These are phyloP conservation scores for Polydrusus cervinus DNA, from an alignment of 2,888 invertebrate species.

Conservation along the genomic window DNA sequence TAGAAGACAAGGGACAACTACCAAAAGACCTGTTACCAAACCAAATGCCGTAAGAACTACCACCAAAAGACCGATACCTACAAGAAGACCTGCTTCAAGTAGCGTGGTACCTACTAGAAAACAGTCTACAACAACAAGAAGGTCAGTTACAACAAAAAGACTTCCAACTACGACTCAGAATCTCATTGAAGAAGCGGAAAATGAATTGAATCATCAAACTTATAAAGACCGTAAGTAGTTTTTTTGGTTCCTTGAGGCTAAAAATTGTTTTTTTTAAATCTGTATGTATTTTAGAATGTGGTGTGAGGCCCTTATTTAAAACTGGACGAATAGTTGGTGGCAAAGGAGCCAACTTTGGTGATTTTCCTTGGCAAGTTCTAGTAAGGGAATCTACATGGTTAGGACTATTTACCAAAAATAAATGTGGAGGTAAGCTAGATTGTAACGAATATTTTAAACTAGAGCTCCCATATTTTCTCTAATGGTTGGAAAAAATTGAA, in stretches of 20 bases:
- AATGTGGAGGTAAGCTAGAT: slow-evolving; percentile 81
- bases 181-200: slow-evolving; percentile 65
- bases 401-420: slow-evolving; percentile 94
- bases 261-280: too few relatives aligned
- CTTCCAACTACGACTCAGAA: slow-evolving; percentile 70
- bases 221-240: slow-evolving; percentile 69
- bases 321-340: slow-evolving; percentile 92
- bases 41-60: slow-evolving; percentile 61
- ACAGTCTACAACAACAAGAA: slow-evolving; percentile 66
- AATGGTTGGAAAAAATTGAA: too few relatives aligned
- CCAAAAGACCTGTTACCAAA: slow-evolving; percentile 57
- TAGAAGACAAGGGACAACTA: slow-evolving; percentile 65
- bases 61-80: slow-evolving; percentile 63
- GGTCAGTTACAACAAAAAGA: slow-evolving; percentile 71
- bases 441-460: too few relatives aligned
- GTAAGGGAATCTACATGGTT: slow-evolving; percentile 95
- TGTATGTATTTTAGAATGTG: slow-evolving; percentile 90
- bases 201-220: slow-evolving; percentile 53
- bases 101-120: slow-evolving; percentile 66
- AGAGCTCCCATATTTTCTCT: too few relatives aligned
- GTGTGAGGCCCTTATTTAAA: slow-evolving; percentile 86
- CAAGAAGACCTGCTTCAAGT: slow-evolving; percentile 61
- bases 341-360: slow-evolving; percentile 88
- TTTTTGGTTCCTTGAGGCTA: background rate
- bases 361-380: slow-evolving; percentile 95